phyloP scores from a whole-genome alignment of 2,888 invertebrate species.

The Pristionchus exspectatus region DNA sequence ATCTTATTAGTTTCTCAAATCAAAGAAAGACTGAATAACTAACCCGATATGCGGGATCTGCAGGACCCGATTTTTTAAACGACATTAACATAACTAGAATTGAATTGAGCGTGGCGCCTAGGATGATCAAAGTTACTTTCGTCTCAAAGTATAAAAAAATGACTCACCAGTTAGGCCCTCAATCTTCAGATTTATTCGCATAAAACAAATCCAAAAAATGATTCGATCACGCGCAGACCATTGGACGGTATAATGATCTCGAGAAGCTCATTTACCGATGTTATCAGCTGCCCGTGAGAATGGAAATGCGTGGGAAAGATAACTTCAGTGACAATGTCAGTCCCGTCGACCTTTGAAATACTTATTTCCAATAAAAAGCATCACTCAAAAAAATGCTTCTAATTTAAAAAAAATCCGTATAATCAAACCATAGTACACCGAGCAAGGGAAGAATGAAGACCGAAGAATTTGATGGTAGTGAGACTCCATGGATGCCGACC shows the following conservation, averaged over 20 bases:
- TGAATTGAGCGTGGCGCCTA: neutral
- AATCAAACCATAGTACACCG: too few relatives aligned
- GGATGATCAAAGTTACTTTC: too few relatives aligned
- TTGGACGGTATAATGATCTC: neutral
- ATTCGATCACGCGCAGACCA: neutral
- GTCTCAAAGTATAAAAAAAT: neutral
- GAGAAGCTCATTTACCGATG: neutral
- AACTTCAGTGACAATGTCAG: neutral
- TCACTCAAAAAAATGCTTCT: neutral
- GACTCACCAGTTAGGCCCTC: neutral
- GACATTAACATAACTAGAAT: neutral
- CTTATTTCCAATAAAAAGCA: neutral
- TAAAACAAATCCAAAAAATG: neutral
- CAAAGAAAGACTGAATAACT: neutral
- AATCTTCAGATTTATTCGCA: neutral
- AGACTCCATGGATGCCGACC: too few relatives aligned
- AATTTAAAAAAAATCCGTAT: too few relatives aligned
- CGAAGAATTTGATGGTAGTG: too few relatives aligned
- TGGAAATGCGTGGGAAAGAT: neutral
- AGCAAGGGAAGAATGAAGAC: too few relatives aligned
- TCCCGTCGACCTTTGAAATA: neutral
- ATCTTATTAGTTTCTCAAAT: too few relatives aligned
- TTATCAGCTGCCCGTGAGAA: constrained; percentile 1
- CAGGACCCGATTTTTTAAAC: neutral
- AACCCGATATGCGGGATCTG: constrained; percentile 16